These are phyloP conservation scores for Nematopogon swammerdamellus DNA, from an alignment of 2,888 invertebrate genomes.

Conservation along the genomic window DNA sequence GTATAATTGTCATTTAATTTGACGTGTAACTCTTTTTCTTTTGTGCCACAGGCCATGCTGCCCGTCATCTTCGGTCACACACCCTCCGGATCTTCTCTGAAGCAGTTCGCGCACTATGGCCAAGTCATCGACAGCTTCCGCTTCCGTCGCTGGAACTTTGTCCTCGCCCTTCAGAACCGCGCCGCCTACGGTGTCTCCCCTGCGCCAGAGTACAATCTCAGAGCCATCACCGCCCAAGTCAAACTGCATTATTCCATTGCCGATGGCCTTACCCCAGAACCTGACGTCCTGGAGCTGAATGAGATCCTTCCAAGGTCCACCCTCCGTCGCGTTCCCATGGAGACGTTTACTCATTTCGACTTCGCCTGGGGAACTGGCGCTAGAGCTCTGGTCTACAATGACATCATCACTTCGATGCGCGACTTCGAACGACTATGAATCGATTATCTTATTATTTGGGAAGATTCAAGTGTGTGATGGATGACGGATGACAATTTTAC, in stretches of 20 bases:
- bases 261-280: slow-evolving; percentile 18
- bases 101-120: slow-evolving; percentile 27
- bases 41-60: slow-evolving; percentile 22
- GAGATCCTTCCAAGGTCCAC: slow-evolving; percentile 16
- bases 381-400: slow-evolving; percentile 17
- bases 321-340: slow-evolving; percentile 12
- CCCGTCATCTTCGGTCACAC: slow-evolving; percentile 24
- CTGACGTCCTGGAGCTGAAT: slow-evolving; percentile 18
- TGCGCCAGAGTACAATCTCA: slow-evolving; percentile 24
- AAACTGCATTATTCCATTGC: slow-evolving; percentile 22
- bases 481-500: too few species aligned
- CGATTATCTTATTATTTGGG: too few species aligned
- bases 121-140: slow-evolving; percentile 20
- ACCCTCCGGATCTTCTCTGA: slow-evolving; percentile 26
- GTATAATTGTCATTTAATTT: too few species aligned
- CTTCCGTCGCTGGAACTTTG: slow-evolving; percentile 24
- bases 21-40: too few species aligned
- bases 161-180: slow-evolving; percentile 17
- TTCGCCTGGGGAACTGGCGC: slow-evolving; percentile 25
- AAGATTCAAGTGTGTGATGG: too few species aligned
- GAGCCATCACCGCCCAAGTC: slow-evolving; percentile 17
- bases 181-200: slow-evolving; percentile 17
- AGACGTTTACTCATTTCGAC: slow-evolving; percentile 23
- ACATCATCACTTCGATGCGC: slow-evolving; percentile 16
- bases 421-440: slow-evolving; percentile 4